phyloP scores from a whole-genome alignment of 2,888 invertebrate species.

The Leptopilina myrica region DNA sequence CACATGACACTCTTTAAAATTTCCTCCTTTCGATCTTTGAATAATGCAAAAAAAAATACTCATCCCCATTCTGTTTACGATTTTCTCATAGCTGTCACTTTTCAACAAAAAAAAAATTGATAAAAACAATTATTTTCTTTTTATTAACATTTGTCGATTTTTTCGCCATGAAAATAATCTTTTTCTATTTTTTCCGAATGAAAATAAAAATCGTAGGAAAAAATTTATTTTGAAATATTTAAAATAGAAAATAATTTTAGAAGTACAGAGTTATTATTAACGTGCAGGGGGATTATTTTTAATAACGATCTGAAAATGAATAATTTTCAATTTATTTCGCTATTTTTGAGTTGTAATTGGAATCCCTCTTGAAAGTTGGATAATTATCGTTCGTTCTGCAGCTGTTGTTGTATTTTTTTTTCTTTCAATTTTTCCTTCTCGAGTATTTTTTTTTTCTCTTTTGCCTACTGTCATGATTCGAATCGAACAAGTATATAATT shows the following conservation, averaged over 20 bases:
- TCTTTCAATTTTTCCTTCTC: background rate
- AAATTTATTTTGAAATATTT: no score
- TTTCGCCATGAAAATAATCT: background rate
- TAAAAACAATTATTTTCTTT: background rate
- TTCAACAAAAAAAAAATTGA: constrained; percentile 19
- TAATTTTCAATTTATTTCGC: no score
- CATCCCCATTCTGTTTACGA: constrained; percentile 48
- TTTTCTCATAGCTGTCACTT: constrained; percentile 42
- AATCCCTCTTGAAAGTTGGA: background rate
- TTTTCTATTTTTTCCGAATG: background rate
- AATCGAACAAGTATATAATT: constrained; percentile 13
- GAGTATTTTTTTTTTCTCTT: background rate
- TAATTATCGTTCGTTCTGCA: constrained; percentile 10
- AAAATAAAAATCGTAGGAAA: no score
- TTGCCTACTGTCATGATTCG: background rate
- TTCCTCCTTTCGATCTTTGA: constrained; percentile 28
- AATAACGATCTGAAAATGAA: no score
- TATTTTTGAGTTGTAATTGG: background rate
- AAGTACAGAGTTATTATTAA: no score
- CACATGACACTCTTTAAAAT: constrained; percentile 46
- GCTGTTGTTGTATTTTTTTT: constrained; percentile 10
- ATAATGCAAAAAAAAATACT: constrained; percentile 45
- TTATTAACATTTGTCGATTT: background rate
- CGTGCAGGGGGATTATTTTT: no score
- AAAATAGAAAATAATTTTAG: no score